A percentile compares a stretch with the other conserved stretches of the same genome.
Conservation (phyloP, 1,140 invertebrate genomes). For the Branchinecta lindahli region DNA sequence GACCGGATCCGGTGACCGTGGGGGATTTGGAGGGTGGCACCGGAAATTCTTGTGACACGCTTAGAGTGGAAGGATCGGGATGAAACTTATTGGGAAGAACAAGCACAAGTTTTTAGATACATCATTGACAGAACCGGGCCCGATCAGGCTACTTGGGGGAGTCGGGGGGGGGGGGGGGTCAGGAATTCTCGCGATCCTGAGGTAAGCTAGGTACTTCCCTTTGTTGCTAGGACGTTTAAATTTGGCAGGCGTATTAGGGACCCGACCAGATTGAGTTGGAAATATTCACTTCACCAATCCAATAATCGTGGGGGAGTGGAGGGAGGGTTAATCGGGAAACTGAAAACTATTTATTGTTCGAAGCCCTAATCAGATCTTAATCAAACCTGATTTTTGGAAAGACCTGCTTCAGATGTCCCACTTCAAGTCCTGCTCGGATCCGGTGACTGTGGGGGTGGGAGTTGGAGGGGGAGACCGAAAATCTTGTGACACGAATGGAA, state of each 20-base stretch:
- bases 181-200: not conserved
- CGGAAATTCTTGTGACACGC: not conserved
- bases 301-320: not conserved
- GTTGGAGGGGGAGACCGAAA: no score
- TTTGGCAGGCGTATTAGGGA: not conserved
- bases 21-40: not conserved
- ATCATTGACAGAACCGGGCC: not conserved
- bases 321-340: not conserved
- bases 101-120: not conserved
- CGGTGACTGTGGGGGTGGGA: no score
- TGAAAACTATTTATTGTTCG: not conserved
- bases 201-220: not conserved
- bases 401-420: no score
- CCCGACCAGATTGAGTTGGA: not conserved
- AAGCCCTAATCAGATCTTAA: no score
- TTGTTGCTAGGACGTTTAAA: not conserved
- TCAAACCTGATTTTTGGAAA: no score
- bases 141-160: not conserved
- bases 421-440: no score
- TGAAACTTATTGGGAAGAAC: not conserved
- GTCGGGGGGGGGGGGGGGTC: not conserved
- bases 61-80: not conserved
- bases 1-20: not conserved
- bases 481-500: no score
- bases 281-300: not conserved